A percentile compares a stretch with the other conserved stretches of the same genome.
These are phyloP conservation scores for Upupa epops DNA, from an alignment of 2,113 vertebrate species.

Conservation along the genomic window DNA sequence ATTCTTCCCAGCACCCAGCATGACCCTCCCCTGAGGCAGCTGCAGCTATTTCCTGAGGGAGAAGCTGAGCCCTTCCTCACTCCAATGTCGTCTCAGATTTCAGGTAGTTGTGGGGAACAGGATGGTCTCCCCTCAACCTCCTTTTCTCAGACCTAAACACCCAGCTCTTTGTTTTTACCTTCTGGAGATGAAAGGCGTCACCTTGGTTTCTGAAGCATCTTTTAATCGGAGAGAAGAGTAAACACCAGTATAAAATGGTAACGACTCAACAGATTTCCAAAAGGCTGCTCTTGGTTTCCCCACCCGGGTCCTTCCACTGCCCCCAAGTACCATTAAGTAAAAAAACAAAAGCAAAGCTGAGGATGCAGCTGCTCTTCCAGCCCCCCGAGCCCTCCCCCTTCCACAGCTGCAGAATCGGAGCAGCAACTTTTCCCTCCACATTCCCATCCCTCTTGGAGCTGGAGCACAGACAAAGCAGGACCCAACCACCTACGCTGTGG, in stretches of 20 bases:
- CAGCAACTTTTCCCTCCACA: neutral
- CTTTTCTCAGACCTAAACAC: neutral
- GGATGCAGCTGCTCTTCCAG: neutral
- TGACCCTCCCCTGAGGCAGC: neutral
- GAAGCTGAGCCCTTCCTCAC: neutral
- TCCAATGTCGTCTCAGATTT: neutral
- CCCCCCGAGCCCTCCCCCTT: neutral
- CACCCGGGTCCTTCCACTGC: neutral
- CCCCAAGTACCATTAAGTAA: constrained; percentile 74
- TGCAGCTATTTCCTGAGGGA: too few species aligned
- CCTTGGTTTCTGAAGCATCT: constrained; percentile 52
- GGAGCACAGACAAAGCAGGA: neutral
- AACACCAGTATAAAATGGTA: constrained; percentile 80
- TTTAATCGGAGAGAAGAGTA: constrained; percentile 80
- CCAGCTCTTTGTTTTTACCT: neutral
- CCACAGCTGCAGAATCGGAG: neutral
- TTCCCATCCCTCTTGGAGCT: too few species aligned
- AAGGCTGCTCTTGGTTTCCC: constrained; percentile 41
- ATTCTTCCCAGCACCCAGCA: neutral
- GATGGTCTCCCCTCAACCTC: neutral
- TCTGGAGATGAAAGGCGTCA: neutral
- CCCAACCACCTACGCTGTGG: neutral
- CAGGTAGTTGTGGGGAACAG: neutral
- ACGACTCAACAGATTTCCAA: constrained; percentile 61
- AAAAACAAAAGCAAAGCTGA: neutral